Evolutionary conservation across 2,113 vertebrate genomes (phyloP).

Genomic region (Bufo gargarizans): DNA sequence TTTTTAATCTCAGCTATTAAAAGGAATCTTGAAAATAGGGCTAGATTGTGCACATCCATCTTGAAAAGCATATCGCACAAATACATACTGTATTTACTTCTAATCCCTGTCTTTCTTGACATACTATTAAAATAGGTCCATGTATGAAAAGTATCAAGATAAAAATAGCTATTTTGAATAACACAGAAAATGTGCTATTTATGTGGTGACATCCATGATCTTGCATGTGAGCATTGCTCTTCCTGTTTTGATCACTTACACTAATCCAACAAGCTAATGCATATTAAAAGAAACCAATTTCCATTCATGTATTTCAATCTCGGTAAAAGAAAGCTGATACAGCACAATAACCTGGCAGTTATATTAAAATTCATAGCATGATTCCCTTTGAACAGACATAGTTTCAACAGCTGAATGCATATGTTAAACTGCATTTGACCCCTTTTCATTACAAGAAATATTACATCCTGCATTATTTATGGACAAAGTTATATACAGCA

Average conservation of each 20-base stretch:
- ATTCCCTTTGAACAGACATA: slow-evolving; percentile 45
- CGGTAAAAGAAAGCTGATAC: slow-evolving; percentile 48
- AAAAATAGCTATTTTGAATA: slow-evolving; percentile 37
- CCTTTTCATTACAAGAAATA: slow-evolving; percentile 37
- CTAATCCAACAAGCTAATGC: slow-evolving; percentile 47
- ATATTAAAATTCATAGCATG: slow-evolving; percentile 51
- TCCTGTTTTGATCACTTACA: slow-evolving; percentile 35
- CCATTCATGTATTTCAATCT: slow-evolving; percentile 54
- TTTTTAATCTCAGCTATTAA: neutral
- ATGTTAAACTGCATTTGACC: slow-evolving; percentile 54
- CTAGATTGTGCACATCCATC: neutral
- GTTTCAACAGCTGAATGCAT: slow-evolving; percentile 44
- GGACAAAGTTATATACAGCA: slow-evolving; percentile 5
- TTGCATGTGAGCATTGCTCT: slow-evolving; percentile 39
- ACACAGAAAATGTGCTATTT: slow-evolving; percentile 4
- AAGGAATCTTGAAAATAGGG: neutral
- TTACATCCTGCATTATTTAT: slow-evolving; percentile 37
- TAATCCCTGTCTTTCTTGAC: slow-evolving; percentile 19
- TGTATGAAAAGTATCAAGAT: slow-evolving; percentile 9
- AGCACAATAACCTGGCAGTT: slow-evolving; percentile 52
- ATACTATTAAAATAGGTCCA: slow-evolving; percentile 34
- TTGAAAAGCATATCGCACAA: neutral
- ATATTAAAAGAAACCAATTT: slow-evolving; percentile 53
- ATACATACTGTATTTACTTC: neutral
- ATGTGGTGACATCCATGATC: slow-evolving; percentile 22